phyloP scores from a whole-genome alignment of 2,113 vertebrate genomes.

The Atrichornis clamosus region DNA sequence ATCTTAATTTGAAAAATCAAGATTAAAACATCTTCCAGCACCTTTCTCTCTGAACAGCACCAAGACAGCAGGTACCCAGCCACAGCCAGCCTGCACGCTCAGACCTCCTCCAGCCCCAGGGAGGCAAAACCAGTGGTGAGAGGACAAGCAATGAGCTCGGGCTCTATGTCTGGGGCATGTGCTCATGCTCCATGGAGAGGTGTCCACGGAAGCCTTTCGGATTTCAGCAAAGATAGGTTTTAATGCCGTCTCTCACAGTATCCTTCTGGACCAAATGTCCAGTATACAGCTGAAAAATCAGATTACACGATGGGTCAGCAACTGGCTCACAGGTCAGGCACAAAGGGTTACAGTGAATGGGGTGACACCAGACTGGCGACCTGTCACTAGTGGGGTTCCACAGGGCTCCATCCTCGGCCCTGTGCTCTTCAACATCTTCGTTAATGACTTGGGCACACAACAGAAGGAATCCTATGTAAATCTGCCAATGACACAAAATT shows the following conservation, averaged over 20 bases:
- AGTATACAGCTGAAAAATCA: neutral
- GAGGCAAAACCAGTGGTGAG: neutral
- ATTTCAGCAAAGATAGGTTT: neutral
- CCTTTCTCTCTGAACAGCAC: neutral
- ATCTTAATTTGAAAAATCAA: neutral
- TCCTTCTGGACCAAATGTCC: neutral
- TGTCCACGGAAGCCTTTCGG: accelerated
- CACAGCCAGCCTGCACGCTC: accelerated
- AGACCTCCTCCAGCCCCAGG: neutral
- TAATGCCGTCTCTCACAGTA: neutral
- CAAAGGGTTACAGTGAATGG: neutral
- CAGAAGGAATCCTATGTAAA: neutral
- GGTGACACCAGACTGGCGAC: neutral
- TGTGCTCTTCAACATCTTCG: neutral
- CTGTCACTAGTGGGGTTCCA: neutral
- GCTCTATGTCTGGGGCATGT: accelerated
- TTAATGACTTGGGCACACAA: neutral
- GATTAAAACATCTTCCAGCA: neutral
- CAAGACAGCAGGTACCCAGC: neutral
- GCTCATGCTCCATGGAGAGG: neutral
- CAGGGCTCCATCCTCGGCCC: neutral
- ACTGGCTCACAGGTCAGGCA: accelerated
- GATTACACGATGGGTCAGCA: neutral
- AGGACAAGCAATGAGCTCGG: accelerated
- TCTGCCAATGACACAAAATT: neutral